These are phyloP conservation scores for Asbolus verrucosus DNA, from an alignment of 1,140 invertebrate genomes.

Conservation along the genomic window DNA sequence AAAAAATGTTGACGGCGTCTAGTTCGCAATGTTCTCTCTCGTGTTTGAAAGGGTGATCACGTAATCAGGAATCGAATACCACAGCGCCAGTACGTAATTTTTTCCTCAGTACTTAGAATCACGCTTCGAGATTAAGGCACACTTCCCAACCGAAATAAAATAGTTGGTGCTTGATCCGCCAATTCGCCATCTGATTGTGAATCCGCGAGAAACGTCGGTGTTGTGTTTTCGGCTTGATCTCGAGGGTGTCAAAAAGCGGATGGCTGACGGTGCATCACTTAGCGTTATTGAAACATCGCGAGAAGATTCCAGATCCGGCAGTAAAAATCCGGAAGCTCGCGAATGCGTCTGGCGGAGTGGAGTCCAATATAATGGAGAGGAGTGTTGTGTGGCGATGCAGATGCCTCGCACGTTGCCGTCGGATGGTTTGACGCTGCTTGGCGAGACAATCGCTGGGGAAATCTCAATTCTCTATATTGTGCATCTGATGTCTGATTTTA, in stretches of 20 bases:
- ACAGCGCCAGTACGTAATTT: no score
- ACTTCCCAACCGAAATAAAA: no score
- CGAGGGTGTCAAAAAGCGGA: no score
- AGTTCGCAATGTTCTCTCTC: no score
- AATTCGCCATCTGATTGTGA: slow-evolving; percentile 16
- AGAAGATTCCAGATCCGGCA: slow-evolving; percentile 17
- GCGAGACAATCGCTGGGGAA: slow-evolving; percentile 52
- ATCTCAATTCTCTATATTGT: slow-evolving; percentile 48
- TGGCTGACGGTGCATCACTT: slow-evolving; percentile 49
- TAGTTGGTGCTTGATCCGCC: neutral
- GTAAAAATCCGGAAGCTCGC: slow-evolving; percentile 37
- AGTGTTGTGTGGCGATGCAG: slow-evolving; percentile 27
- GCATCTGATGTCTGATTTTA: slow-evolving; percentile 45
- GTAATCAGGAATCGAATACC: no score
- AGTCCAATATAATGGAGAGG: neutral
- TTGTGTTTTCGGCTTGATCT: no score
- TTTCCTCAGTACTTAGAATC: no score
- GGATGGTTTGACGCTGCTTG: slow-evolving; percentile 47
- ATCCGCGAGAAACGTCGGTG: slow-evolving; percentile 11
- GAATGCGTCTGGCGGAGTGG: no score
- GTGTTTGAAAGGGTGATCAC: no score
- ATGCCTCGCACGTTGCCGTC: slow-evolving; percentile 44
- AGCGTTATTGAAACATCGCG: slow-evolving; percentile 49
- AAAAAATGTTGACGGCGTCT: no score
- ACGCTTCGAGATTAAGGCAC: no score